These are phyloP conservation scores for Eupelmus urozonus DNA, from an alignment of 2,888 invertebrate species.

Conservation along the genomic window DNA sequence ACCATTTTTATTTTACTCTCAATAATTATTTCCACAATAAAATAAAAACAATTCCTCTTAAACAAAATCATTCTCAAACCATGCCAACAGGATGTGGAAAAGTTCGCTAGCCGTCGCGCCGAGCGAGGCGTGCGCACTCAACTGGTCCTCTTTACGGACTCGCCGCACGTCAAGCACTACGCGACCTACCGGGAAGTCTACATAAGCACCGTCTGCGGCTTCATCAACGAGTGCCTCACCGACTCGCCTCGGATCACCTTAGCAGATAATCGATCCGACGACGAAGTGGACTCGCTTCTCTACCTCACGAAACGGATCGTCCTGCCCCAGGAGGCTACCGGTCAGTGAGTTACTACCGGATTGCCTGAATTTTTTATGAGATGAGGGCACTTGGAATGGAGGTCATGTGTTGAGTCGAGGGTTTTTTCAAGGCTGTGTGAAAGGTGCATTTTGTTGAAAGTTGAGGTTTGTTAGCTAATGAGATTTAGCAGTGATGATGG, in stretches of 20 bases:
- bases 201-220: constrained; percentile 80
- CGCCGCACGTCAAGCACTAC: constrained; percentile 87
- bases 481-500: too few species aligned
- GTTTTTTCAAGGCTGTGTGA: too few species aligned
- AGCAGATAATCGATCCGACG: constrained; percentile 2
- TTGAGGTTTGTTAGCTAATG: too few species aligned
- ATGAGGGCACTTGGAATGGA: too few species aligned
- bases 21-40: too few species aligned
- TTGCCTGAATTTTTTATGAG: too few species aligned
- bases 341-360: too few species aligned
- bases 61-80: background rate
- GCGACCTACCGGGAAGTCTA: constrained; percentile 82
- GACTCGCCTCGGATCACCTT: background rate
- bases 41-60: background rate
- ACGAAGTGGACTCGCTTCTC: constrained; percentile 51
- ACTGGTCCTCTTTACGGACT: constrained; percentile 83
- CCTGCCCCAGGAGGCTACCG: constrained; percentile 65
- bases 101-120: constrained; percentile 81
- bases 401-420: too few species aligned
- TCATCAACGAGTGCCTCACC: constrained; percentile 80
- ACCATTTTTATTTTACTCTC: too few species aligned
- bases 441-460: too few species aligned
- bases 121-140: constrained; percentile 82
- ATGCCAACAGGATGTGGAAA: constrained; percentile 81
- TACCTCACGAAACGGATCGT: constrained; percentile 69